Percentiles rank a stretch among this genome's conserved stretches.
Evolutionary conservation across 2,797 vertebrate genomes (phyloP).

Genomic region (Catamblyrhynchus diadema): DNA sequence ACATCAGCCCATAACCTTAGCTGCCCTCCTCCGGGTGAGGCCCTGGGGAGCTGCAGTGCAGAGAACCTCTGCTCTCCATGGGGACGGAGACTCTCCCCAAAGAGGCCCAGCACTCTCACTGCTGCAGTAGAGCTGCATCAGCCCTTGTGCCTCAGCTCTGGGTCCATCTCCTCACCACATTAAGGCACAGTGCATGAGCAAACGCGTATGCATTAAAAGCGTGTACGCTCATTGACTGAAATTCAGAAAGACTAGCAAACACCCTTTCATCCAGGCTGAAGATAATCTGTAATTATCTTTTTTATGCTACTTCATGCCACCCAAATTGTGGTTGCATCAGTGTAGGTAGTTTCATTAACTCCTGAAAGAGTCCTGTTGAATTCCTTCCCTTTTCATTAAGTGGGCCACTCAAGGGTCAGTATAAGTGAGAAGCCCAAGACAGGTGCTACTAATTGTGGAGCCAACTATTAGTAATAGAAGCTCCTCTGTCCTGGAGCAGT

Average conservation of each 20-base stretch:
- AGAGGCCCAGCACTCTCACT: neutral
- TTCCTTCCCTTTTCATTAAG: slow-evolving; percentile 32
- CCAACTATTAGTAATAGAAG: slow-evolving; percentile 44
- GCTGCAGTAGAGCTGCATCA: neutral
- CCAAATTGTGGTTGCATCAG: neutral
- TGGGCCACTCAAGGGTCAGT: slow-evolving; percentile 22
- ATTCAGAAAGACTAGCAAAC: neutral
- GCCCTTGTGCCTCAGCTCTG: neutral
- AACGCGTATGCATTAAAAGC: neutral
- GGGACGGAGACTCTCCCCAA: neutral
- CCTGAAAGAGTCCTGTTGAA: neutral
- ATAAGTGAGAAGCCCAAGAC: slow-evolving; percentile 57
- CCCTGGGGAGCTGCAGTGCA: neutral
- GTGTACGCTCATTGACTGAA: neutral
- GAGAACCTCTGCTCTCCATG: neutral
- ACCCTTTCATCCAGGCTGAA: slow-evolving; percentile 25
- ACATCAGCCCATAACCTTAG: neutral
- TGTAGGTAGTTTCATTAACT: slow-evolving; percentile 58
- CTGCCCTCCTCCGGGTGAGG: neutral
- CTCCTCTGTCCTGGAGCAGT: slow-evolving; percentile 9
- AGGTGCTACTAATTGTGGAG: slow-evolving; percentile 53
- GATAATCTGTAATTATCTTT: slow-evolving; percentile 28
- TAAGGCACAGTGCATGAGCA: neutral
- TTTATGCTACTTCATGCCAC: neutral
- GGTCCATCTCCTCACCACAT: neutral